phyloP scores from a whole-genome alignment of 2,888 invertebrate genomes.

The Stenolophus ochropezus region DNA sequence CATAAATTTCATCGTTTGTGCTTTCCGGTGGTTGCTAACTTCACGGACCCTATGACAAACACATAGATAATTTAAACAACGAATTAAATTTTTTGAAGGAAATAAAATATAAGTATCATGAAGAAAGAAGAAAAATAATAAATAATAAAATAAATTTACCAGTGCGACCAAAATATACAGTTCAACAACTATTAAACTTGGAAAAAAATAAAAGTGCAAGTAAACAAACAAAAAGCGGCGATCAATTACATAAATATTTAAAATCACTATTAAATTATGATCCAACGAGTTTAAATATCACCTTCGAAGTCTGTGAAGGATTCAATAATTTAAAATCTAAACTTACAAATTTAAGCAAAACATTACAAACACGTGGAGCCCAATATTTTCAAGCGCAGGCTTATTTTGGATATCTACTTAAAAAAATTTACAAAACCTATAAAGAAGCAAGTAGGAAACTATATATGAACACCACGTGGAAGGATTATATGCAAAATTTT shows the following conservation, averaged over 20 bases:
- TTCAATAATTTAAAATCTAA: neutral
- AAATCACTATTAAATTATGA: constrained; percentile 4
- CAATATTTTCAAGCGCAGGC: constrained; percentile 9
- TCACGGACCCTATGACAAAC: constrained; percentile 5
- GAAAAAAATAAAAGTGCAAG: constrained; percentile 10
- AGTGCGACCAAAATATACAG: neutral
- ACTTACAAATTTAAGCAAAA: neutral
- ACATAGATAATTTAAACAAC: neutral
- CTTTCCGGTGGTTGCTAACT: too few species aligned
- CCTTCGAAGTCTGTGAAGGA: neutral
- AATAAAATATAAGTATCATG: neutral
- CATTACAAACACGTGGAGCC: neutral
- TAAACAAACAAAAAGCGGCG: constrained; percentile 10
- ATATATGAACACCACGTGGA: neutral
- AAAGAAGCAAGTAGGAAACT: neutral
- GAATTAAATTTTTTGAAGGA: neutral
- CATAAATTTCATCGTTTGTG: too few species aligned
- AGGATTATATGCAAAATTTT: neutral
- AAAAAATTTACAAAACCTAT: constrained; percentile 17
- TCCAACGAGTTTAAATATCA: neutral
- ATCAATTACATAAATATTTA: constrained; percentile 3
- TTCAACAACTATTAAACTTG: constrained; percentile 24
- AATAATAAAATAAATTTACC: constrained; percentile 4
- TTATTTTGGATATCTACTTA: constrained; percentile 6
- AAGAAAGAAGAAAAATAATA: neutral